phyloP scores from a whole-genome alignment of 2,113 vertebrate genomes.

The Brachirus orientalis region DNA sequence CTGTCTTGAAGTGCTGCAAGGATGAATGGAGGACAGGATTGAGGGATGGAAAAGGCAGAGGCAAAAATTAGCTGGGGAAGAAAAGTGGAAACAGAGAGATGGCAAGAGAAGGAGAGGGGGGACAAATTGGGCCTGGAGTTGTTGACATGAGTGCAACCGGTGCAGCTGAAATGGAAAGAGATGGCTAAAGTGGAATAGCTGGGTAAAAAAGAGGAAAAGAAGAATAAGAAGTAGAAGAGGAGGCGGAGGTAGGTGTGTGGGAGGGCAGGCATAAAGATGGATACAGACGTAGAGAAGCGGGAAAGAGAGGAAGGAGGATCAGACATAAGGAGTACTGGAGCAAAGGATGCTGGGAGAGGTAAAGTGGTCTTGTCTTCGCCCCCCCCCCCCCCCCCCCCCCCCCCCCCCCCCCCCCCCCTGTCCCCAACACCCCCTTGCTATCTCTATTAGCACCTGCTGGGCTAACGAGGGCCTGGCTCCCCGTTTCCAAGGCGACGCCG shows the following conservation, averaged over 20 bases:
- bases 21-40: constrained; percentile 67
- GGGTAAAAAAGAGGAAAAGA: constrained; percentile 1
- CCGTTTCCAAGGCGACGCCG: constrained; percentile 78
- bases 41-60: constrained; percentile 54
- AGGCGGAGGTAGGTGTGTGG: neutral
- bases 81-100: constrained; percentile 57
- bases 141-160: constrained; percentile 69
- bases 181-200: constrained; percentile 57
- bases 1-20: constrained; percentile 59
- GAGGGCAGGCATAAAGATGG: neutral
- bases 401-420: no score
- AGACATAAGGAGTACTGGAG: constrained; percentile 11
- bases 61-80: constrained; percentile 56
- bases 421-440: constrained; percentile 77
- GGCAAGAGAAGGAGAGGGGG: neutral
- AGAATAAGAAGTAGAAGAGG: constrained; percentile 17
- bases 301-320: constrained; percentile 16
- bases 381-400: neutral
- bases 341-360: constrained; percentile 65
- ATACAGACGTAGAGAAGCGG: constrained; percentile 2
- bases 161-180: constrained; percentile 69
- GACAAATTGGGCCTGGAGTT: constrained; percentile 54
- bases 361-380: constrained; percentile 51
- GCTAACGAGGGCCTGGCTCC: constrained; percentile 80
- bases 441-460: constrained; percentile 86